Evolutionary conservation across 2,113 vertebrate genomes (phyloP).

Genomic region (Fulmarus glacialis): DNA sequence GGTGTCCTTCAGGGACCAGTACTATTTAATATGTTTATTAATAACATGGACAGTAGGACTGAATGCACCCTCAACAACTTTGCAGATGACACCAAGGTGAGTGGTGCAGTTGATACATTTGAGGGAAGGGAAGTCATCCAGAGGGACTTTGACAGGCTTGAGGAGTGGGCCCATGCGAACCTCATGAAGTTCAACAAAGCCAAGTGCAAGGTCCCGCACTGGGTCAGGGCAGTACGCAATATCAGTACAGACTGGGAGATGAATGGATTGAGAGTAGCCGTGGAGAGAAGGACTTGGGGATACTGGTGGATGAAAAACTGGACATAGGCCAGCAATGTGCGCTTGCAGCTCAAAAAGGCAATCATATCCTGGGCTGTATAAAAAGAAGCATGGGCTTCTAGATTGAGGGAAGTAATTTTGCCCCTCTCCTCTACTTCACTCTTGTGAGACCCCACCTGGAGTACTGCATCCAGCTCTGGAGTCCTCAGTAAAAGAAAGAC

Average conservation of each 20-base stretch:
- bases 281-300: neutral
- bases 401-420: neutral
- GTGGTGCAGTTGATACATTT: neutral
- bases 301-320: neutral
- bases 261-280: neutral
- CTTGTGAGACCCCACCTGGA: neutral
- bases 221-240: accelerated
- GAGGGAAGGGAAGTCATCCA: neutral
- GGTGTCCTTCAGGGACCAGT: accelerated
- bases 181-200: neutral
- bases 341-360: neutral
- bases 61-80: neutral
- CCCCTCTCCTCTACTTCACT: no score
- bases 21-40: neutral
- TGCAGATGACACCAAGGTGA: neutral
- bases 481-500: neutral
- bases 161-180: accelerated
- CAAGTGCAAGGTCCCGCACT: accelerated
- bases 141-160: neutral
- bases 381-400: neutral
- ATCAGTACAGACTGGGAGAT: accelerated
- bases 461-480: neutral
- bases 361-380: neutral
- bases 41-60: neutral
- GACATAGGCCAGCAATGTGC: accelerated